Base-by-base conservation (phyloP, 2,113 vertebrate species). In the Pardalotus punctatus region DNA sequence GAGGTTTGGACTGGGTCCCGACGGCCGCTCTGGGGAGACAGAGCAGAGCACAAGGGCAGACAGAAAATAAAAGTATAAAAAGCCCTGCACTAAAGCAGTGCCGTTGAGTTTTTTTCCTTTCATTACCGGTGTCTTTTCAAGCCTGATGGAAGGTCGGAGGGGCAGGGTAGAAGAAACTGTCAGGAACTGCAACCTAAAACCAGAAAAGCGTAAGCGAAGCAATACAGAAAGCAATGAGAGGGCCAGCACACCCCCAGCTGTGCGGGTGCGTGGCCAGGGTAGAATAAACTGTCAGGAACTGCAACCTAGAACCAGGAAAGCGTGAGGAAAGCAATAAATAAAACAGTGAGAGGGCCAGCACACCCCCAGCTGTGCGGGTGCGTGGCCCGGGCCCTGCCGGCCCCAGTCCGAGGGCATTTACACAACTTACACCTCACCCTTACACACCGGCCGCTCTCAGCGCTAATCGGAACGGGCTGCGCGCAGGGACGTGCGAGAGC, bases 1-100 rank as follows among this genome's bases (percentile, higher is more conserved):
- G 25, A 0, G 15, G 11, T 2, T 0, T 27, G 6, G 24, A 1
- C 2, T 4, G 11, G 8, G 22, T 12, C 8, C 35, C 2, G 16
- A 3, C 0, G 4, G 38, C 25, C 7, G 70, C 56, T 23, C 54
- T 67, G 33, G 22, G 24, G 54, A 77, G 66, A 84, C 53, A 15
- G 6, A 45, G 8, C 38, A 35, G 10, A 1, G n/a, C 31, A 16
- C 12, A 24, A 29, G 5, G 12, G 25, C 12, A 71, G 8, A 5
- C 2, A 20, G 8, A 5, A 12, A 56, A 54, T 14, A 48, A 14
- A 47, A 1, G 3, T 1, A 7, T 12, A 11, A 58, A 45, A 69
- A 28, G 5, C 12, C 4, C 5, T 3, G 0, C 16, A 57, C 19
- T 3, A 10, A 33, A 29, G 16, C 14, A 2, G 14, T 0, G 18